Conservation (phyloP, 2,888 invertebrate genomes). For the Peribatodes rhomboidaria region DNA sequence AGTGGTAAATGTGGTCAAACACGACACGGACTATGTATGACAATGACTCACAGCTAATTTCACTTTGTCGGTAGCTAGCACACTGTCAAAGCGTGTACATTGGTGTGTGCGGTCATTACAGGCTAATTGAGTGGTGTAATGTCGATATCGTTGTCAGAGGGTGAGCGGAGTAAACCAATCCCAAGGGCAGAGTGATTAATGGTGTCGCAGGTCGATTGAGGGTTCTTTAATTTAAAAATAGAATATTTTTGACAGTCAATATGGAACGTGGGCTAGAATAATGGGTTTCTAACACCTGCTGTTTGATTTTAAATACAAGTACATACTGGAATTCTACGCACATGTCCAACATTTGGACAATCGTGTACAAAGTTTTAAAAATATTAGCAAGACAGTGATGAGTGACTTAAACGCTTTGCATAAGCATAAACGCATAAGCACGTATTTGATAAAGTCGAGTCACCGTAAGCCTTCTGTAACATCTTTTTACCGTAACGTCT, state of each 20-base stretch:
- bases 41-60: neutral
- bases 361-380: no score
- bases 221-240: neutral
- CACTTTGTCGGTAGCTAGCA: neutral
- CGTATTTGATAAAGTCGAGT: no score
- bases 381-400: no score
- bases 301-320: no score
- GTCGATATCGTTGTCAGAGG: conserved; percentile 15
- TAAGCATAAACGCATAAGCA: no score
- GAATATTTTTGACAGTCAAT: neutral
- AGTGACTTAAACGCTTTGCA: no score
- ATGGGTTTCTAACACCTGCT: neutral
- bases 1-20: neutral
- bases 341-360: no score
- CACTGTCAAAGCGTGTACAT: neutral
- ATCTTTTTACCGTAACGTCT: no score
- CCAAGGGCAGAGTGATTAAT: conserved; percentile 10
- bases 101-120: conserved; percentile 2
- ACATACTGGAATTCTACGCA: no score
- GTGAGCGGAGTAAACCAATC: conserved; percentile 8
- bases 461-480: no score
- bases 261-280: no score
- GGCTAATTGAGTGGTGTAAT: conserved; percentile 13
- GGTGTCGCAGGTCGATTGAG: neutral
- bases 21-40: neutral